Evolutionary conservation across 2,888 invertebrate species (phyloP).

Genomic region (Caenorhabditis sp.): DNA sequence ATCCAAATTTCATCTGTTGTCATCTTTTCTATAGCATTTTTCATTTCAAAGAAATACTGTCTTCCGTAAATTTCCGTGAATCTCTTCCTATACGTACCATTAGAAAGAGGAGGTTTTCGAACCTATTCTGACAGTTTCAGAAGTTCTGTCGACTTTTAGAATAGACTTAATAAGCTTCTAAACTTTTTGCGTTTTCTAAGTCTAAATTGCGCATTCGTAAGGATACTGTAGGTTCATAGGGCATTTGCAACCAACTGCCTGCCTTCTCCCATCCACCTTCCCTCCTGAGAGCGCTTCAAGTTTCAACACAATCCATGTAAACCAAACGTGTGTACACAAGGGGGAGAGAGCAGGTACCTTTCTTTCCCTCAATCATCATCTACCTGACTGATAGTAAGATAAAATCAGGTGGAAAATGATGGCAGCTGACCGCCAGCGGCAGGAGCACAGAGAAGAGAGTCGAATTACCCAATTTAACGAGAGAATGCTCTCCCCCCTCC

Average conservation of each 20-base stretch:
- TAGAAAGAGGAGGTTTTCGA: no score
- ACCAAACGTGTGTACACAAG: slow-evolving; percentile 2
- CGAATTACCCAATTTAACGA: slow-evolving; percentile 65
- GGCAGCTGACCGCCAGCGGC: slow-evolving; percentile 53
- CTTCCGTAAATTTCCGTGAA: no score
- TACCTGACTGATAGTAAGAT: slow-evolving; percentile 49
- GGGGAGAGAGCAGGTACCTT: slow-evolving; percentile 38
- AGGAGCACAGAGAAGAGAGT: slow-evolving; percentile 39
- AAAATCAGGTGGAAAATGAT: slow-evolving; percentile 57
- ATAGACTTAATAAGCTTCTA: no score
- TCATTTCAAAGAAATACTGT: no score
- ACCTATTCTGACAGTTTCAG: no score
- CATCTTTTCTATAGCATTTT: no score
- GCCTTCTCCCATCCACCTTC: background rate
- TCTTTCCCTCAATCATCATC: slow-evolving; percentile 20
- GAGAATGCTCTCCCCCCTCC: slow-evolving; percentile 9
- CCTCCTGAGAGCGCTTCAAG: background rate
- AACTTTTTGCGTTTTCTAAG: no score
- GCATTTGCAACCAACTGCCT: background rate
- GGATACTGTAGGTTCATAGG: background rate
- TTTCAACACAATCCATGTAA: slow-evolving; percentile 33
- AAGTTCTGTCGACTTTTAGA: no score
- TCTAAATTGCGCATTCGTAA: no score
- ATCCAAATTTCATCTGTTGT: no score
- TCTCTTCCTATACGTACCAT: no score